Evolutionary conservation across 2,888 invertebrate species (phyloP).

Genomic region (Arrhopalites spinosus): DNA sequence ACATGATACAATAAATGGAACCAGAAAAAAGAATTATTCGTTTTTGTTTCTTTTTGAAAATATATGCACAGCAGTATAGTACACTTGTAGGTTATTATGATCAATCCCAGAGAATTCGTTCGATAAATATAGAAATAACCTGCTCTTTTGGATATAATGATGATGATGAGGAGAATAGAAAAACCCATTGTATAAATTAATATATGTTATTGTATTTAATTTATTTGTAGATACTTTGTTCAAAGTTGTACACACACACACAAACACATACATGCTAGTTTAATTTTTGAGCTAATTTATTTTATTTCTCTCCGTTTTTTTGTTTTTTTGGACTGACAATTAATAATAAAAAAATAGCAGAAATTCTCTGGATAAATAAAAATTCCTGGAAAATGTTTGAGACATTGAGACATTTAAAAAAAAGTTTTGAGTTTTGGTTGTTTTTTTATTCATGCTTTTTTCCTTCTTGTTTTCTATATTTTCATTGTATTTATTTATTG

Average conservation of each 20-base stretch:
- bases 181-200: conserved; percentile 19
- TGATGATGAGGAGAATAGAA: neutral
- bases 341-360: conserved; percentile 10
- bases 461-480: neutral
- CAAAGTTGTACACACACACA: conserved; percentile 16
- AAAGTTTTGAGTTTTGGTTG: neutral
- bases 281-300: conserved; percentile 17
- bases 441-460: conserved; percentile 5
- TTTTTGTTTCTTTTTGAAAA: too few relatives aligned
- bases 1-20: conserved; percentile 1
- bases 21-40: conserved; percentile 5
- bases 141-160: neutral
- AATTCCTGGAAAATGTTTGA: conserved; percentile 26
- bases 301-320: conserved; percentile 11
- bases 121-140: neutral
- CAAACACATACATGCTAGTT: conserved; percentile 2
- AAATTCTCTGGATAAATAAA: conserved; percentile 11
- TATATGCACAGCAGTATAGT: too few relatives aligned
- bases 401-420: conserved; percentile 16
- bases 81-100: too few relatives aligned
- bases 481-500: neutral
- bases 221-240: conserved; percentile 26
- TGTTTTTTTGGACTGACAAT: conserved; percentile 13
- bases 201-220: conserved; percentile 26
- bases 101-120: conserved; percentile 3